Base-by-base conservation (phyloP, 2,113 vertebrate species). In the Desmodus rotundus region DNA sequence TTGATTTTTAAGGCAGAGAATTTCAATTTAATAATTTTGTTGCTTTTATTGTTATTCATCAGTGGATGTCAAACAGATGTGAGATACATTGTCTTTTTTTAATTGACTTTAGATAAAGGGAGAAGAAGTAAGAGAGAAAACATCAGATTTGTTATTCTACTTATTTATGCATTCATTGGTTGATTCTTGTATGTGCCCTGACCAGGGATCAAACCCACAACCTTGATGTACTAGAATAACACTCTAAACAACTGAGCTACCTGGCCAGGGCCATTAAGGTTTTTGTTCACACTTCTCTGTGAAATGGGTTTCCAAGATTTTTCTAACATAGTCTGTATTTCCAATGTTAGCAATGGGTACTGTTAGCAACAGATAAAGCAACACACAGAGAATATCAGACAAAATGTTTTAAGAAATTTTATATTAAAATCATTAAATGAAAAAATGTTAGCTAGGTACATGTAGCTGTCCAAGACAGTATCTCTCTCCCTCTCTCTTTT, bases 401-500 rank as follows among this genome's bases (percentile, higher is more conserved):
- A 87, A 85, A 80, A 95, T 73, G 8, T 63, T 89, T 72, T 76
- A 82, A 84, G 87, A 88, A 87, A 86, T 81, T 16, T 92, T n/a
- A 38, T 86, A 72, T 67, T 58, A 80, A 93, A 85, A 94, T 82
- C 28, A 67, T 31, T 56, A 43, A 83, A 17, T 95, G 43, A 89
- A 85, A 92, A 80, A 91, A 58, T 92, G 56, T 94, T 43, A 83
- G 78, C 83, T 97, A 74, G 74, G 86, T 86, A 77, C 7, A 83
- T 91, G 22, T 36, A 86, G 8, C 24, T 96, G 97, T 96, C 41
- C n/a, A 93, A 89, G 74, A 70, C 67, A 93, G 91, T 63, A 67
- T 89, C 67, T 28, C 19, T 80, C 2, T 67, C 4, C 12, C 12
- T 16, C 50, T 52, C 13, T 24, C 43, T 43, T 67, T n/a, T 8